Conservation (phyloP, 2,888 invertebrate species). For the Girardia tigrina region DNA sequence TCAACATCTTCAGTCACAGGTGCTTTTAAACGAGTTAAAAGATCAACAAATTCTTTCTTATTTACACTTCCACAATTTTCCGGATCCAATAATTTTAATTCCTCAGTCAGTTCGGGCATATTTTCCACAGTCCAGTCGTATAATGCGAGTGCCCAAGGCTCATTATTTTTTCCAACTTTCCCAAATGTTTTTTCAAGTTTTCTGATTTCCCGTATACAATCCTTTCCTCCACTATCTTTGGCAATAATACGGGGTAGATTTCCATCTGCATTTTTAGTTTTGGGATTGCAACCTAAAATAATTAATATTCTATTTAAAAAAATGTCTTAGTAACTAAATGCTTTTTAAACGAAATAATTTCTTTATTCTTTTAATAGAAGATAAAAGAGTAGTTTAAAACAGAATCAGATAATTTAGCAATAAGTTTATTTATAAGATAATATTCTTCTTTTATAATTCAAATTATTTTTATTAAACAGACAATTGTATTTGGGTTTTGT, state of each 20-base stretch:
- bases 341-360: too few species aligned
- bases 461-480: too few species aligned
- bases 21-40: background rate
- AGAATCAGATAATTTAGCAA: too few species aligned
- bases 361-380: too few species aligned
- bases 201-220: conserved; percentile 46
- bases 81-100: conserved; percentile 44
- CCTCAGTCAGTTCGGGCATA: conserved; percentile 38
- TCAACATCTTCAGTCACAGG: conserved; percentile 44
- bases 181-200: conserved; percentile 49
- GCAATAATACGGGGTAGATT: conserved; percentile 44
- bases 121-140: conserved; percentile 44
- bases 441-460: too few species aligned
- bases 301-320: too few species aligned
- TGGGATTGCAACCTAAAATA: conserved; percentile 51
- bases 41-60: conserved; percentile 43
- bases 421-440: too few species aligned
- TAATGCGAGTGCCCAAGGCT: conserved; percentile 44
- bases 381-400: too few species aligned
- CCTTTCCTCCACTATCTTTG: conserved; percentile 48
- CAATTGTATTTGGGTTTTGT: too few species aligned
- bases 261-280: conserved; percentile 49
- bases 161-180: conserved; percentile 46
- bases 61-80: conserved; percentile 42
- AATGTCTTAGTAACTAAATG: too few species aligned